phyloP scores from a whole-genome alignment of 2,888 invertebrate species.

The Aspidiotus destructor region DNA sequence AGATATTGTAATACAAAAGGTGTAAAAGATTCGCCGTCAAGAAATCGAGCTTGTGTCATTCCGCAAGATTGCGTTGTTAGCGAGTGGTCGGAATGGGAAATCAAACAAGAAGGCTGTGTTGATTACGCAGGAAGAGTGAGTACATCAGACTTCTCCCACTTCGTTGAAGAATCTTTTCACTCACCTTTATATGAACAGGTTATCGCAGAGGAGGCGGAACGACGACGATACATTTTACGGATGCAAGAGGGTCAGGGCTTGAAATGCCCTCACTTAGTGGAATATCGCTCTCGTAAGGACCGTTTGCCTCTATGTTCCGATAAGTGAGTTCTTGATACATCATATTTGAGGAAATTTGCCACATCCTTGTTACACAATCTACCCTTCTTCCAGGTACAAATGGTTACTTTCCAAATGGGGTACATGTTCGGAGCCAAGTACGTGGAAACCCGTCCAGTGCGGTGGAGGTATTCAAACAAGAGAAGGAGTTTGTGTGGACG shows the following conservation, averaged over 20 bases:
- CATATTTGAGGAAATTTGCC: neutral
- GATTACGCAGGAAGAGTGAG: slow-evolving; percentile 41
- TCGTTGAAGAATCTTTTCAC: neutral
- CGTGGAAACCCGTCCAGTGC: slow-evolving; percentile 46
- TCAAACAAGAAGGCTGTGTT: slow-evolving; percentile 47
- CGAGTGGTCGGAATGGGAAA: slow-evolving; percentile 52
- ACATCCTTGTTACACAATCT: neutral
- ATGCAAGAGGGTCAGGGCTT: slow-evolving; percentile 42
- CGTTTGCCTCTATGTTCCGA: slow-evolving; percentile 41
- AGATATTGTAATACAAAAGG: neutral
- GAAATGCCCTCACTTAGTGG: slow-evolving; percentile 42
- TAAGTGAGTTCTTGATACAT: slow-evolving; percentile 38
- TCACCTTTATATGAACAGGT: slow-evolving; percentile 36
- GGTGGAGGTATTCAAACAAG: slow-evolving; percentile 53
- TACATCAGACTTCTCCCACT: neutral
- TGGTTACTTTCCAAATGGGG: slow-evolving; percentile 51
- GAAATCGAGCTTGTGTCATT: slow-evolving; percentile 47
- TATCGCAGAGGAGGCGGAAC: slow-evolving; percentile 41
- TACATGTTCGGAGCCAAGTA: slow-evolving; percentile 47
- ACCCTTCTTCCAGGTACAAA: slow-evolving; percentile 40
- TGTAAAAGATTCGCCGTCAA: slow-evolving; percentile 31
- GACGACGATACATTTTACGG: slow-evolving; percentile 40
- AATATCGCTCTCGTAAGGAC: slow-evolving; percentile 40
- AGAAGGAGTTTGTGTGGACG: slow-evolving; percentile 48
- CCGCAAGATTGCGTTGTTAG: slow-evolving; percentile 49